Evolutionary conservation across 2,113 vertebrate genomes (phyloP), one percentile per base, ranked within the genome.

Genomic region (Catagonus wagneri): DNA sequence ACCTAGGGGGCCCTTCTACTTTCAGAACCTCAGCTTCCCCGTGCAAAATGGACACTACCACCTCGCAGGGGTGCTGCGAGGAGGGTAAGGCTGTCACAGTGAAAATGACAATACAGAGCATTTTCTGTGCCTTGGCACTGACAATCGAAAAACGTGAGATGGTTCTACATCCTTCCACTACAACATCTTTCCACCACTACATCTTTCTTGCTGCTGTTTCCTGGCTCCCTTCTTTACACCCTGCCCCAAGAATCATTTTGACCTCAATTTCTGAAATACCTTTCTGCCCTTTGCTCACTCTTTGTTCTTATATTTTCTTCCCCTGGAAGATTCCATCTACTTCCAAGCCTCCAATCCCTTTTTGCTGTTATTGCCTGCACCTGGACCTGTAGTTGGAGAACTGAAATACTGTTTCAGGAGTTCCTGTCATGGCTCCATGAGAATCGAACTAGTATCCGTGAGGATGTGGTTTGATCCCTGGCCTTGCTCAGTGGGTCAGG

Each of bases 261-360:
- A 63, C 68, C 85, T 85, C 66, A 68, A 3, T 58, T 91, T 86
- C 86, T 76, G 74, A 91, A 91, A 89, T 25, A 81, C 23, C 16
- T 56, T 69, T 93, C 90, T 76, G n/a, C 56, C 72, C 69, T 76
- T 63, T 50, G 32, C 29, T 91, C 27, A 60, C 27, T 72, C 60
- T 80, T 39, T 12, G 20, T 60, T 50, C 17, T 80, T 71, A 20
- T 79, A n/a, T 81, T 93, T 78, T 85, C 68, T 83, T 60, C 58
- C 36, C 23, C n/a, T 68, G 17, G 69, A 75, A 83, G 36, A 78
- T 79, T 94, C 61, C 20, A 61, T 39, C 32, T 36, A 25, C 16
- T 58, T 61, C 22, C 17, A 12, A 91, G 83, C 2, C 52, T 89
- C 32, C n/a, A 32, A 52, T 54, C 16, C 7, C 17, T 68, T 8